phyloP scores from a whole-genome alignment of 2,797 vertebrate species.

The Poecilia picta region DNA sequence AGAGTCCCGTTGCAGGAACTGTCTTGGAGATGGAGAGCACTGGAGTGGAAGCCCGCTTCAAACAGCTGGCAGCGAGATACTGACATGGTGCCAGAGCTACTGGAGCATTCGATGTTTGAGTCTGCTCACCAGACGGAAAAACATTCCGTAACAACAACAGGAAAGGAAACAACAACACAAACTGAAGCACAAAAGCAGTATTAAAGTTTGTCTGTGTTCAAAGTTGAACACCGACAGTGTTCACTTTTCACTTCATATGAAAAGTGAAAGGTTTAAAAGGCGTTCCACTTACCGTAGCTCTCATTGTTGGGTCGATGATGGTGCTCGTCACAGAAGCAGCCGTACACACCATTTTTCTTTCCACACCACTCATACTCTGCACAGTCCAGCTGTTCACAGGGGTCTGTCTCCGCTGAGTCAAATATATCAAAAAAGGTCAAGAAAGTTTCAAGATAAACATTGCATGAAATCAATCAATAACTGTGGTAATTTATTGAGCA shows the following conservation, averaged over 20 bases:
- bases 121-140: constrained; percentile 46
- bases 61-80: constrained; percentile 79
- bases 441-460: neutral
- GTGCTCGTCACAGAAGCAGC: constrained; percentile 70
- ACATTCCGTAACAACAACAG: too few relatives aligned
- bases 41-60: constrained; percentile 67
- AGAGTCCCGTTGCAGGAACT: constrained; percentile 60
- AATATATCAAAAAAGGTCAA: neutral
- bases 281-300: constrained; percentile 45
- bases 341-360: constrained; percentile 50
- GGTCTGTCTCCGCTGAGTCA: constrained; percentile 48
- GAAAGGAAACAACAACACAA: neutral
- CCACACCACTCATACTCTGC: constrained; percentile 73
- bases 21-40: constrained; percentile 70
- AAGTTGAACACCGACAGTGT: neutral
- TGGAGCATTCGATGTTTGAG: constrained; percentile 56
- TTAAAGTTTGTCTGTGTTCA: neutral
- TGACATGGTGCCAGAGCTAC: constrained; percentile 66
- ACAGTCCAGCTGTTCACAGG: constrained; percentile 61
- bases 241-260: neutral
- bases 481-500: neutral
- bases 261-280: neutral
- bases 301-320: constrained; percentile 42
- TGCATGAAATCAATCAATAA: neutral
- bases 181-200: too few relatives aligned